Conservation (phyloP, 2,113 vertebrate species). For the Scomber scombrus region DNA sequence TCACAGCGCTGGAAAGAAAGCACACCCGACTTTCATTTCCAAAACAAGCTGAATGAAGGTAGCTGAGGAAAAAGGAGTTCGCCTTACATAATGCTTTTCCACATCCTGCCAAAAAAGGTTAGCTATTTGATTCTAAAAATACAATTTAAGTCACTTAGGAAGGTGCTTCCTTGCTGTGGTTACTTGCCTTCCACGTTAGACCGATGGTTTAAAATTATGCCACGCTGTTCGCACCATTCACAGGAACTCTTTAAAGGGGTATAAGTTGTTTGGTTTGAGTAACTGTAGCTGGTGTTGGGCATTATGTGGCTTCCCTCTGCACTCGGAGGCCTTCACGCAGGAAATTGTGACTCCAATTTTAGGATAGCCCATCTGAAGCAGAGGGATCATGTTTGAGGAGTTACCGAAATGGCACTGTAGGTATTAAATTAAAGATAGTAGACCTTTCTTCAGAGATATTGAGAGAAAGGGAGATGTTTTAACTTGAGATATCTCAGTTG, state of each 20-base stretch:
- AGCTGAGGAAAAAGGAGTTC: neutral
- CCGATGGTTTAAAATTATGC: slow-evolving; percentile 14
- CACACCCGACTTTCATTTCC: neutral
- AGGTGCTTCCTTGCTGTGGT: neutral
- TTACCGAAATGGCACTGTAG: neutral
- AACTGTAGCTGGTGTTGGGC: slow-evolving; percentile 38
- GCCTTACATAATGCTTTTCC: neutral
- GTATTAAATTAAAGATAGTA: neutral
- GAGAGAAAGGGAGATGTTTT: no score
- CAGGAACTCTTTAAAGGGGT: neutral
- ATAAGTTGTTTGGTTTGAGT: slow-evolving; percentile 28
- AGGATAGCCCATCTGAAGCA: slow-evolving; percentile 3
- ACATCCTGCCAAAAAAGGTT: slow-evolving; percentile 13
- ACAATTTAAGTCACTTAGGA: neutral
- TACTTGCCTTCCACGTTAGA: neutral
- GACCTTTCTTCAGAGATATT: no score
- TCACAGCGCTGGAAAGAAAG: neutral
- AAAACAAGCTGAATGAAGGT: slow-evolving; percentile 2
- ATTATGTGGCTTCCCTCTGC: slow-evolving; percentile 27
- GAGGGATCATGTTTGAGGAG: slow-evolving; percentile 10
- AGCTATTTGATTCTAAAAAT: slow-evolving; percentile 31
- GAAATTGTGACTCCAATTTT: slow-evolving; percentile 38
- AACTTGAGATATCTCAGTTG: no score
- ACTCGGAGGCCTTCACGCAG: slow-evolving; percentile 23
- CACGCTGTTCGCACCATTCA: slow-evolving; percentile 28